Base-by-base conservation (phyloP, 2,888 invertebrate species). In the Andrena hattorfiana region DNA sequence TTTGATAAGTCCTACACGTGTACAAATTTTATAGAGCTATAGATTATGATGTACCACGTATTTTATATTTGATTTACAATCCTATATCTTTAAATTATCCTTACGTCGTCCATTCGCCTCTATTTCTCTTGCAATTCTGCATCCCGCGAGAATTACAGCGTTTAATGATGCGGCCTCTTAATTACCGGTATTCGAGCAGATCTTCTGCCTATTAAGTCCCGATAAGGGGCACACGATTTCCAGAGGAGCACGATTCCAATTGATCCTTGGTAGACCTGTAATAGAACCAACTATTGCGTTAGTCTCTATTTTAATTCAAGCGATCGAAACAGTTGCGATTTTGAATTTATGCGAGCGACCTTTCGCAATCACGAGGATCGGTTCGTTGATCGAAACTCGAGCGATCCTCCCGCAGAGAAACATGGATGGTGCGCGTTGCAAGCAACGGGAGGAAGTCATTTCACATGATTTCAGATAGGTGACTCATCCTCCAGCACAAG, bases 401-500 rank as follows among this genome's bases (percentile, higher is more conserved):
- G 51, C 35, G 54, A 69, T 30, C 26, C 49, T 48, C 2, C 23
- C 10, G 63, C 10, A 2, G 42, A 63, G 63, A 23, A 63, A 26
- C 63, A 6, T 26, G 56, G 48, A 48, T 26, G 48, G 42, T 7
- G 20, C 16, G 13, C 16, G 2, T 23, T 4, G 20, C 42, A 26
- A 56, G 59, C 28, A 26, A 42, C 76, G 28, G 42, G 67, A 67
- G 67, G 78, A 67, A 77, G 63, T 74, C 48, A 73, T 51, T 78
- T 67, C 66, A 7, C 28, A 62, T 23, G 68, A 74, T 68, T 74
- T 74, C 20, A 30, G 54, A 7, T 10, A 30, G 32, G 54, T 74
- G 74, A 78, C n/a, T 78, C 78, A 78, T 68, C 4, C 68, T 42
- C 35, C 32, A 7, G 48, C 72, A 51, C 2, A 10, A 26, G 26